Percentiles rank a stretch among this genome's conserved stretches.
Evolutionary conservation across 2,113 vertebrate genomes (phyloP).

Genomic region (Sigmodon hispidus): DNA sequence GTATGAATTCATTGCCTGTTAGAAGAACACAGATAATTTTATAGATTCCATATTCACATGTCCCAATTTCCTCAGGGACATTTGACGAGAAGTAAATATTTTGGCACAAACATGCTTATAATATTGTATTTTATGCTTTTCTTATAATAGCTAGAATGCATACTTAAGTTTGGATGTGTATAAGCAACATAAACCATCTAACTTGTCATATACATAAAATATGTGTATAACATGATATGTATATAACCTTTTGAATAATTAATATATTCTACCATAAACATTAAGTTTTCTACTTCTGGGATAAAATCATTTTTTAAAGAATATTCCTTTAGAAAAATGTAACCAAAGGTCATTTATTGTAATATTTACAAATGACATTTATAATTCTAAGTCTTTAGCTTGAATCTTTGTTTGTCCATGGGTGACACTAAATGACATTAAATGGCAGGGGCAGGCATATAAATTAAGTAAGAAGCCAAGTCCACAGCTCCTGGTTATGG

Average conservation of each 20-base stretch:
- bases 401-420: not conserved
- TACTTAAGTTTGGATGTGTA: not conserved
- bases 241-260: not conserved
- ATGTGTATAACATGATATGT: no score
- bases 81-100: not conserved
- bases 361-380: not conserved
- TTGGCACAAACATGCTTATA: not conserved
- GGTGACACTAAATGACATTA: not conserved
- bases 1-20: not conserved
- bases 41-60: not conserved
- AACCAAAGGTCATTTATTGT: not conserved
- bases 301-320: not conserved
- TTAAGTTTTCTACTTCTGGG: not conserved
- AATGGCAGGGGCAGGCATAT: not conserved
- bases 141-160: not conserved
- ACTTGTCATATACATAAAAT: no score
- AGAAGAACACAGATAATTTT: not conserved
- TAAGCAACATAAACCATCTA: not conserved
- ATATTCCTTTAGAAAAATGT: not conserved
- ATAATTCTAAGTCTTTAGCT: not conserved
- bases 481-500: no score
- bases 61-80: not conserved
- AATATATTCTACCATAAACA: not conserved
- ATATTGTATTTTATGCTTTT: not conserved
- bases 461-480: not conserved